Conservation (phyloP, 2,797 vertebrate genomes). For the Lacerta viridis region DNA sequence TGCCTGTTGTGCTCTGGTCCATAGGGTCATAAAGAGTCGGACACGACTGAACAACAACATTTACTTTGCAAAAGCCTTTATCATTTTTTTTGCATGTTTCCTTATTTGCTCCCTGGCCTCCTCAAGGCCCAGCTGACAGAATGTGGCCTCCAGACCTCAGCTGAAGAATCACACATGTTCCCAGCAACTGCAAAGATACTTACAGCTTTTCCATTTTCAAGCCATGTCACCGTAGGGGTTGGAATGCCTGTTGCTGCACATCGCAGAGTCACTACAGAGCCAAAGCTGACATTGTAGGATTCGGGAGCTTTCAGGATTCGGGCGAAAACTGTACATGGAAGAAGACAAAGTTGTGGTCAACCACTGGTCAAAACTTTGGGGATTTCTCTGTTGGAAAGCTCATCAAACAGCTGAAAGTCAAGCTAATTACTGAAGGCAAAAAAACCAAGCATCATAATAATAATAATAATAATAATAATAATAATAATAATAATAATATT, state of each 20-base stretch:
- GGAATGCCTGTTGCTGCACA: conserved; percentile 94
- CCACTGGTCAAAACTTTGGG: neutral
- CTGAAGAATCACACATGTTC: neutral
- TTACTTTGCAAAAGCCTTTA: neutral
- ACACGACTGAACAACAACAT: too few relatives aligned
- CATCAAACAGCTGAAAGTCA: neutral
- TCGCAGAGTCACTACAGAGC: conserved; percentile 88
- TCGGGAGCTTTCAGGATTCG: conserved; percentile 93
- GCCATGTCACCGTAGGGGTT: conserved; percentile 92
- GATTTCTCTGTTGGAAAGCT: fast-evolving
- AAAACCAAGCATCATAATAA: neutral
- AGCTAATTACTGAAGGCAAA: neutral
- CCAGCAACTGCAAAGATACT: conserved; percentile 72
- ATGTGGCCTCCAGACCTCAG: neutral
- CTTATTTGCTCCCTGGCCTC: neutral
- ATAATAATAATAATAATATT: neutral
- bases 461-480: neutral
- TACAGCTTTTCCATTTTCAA: conserved; percentile 96
- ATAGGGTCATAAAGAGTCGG: too few relatives aligned
- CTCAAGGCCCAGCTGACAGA: neutral
- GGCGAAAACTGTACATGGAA: conserved; percentile 88
- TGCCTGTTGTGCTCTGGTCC: too few relatives aligned
- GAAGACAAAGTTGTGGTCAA: conserved; percentile 56
- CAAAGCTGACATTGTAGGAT: conserved; percentile 92
- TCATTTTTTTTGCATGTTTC: neutral